Evolutionary conservation across 2,113 vertebrate species (phyloP), one percentile per base, ranked within the genome.

Genomic region (Engystomops pustulosus): DNA sequence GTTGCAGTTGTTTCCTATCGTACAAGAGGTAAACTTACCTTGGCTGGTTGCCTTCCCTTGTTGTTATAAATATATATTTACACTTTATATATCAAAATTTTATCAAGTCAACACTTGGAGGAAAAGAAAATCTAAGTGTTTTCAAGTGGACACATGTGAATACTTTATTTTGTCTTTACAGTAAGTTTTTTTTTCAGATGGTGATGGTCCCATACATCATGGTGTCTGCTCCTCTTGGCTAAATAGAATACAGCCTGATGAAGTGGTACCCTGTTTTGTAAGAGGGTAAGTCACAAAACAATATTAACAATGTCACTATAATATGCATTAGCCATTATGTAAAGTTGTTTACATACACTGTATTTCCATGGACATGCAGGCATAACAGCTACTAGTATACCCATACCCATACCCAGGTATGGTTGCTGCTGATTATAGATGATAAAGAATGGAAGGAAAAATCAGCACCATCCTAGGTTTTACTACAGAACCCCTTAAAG

Each of bases 201-300:
- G 97, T 85, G 93, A 92, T 85, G 98, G 98, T 27, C 95, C 98
- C 0, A 86, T 97, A 62, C 98, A 99, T 89, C 97, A 99, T 0
- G 98, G 98, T 5, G 97, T 99, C 85, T 99, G 98, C 87, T 99
- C 97, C 11, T 98, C 98, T 6, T 99, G 98, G 98, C 96, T 99
- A 87, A 98, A 96, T 87, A 93, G 92, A 86, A 95, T 99, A 89
- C 96, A 96, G 86, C 86, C 92, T 0, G 96, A 95, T 0, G 97
- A 98, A 65, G 92, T 94, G 65, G 98, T 99, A 60, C 96, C 98
- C 2, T 99, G 98, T 82, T 99, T 99, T 58, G 98, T 99, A 41
- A 93, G 98, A 91, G 93, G 96, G 98, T 99, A 91, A 95, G 90
- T 89, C 14, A 1, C 27, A 60, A 58, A 27, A 12, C 3, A 30